Evolutionary conservation across 2,113 vertebrate genomes (phyloP).

Genomic region (Arothron firmamentum): DNA sequence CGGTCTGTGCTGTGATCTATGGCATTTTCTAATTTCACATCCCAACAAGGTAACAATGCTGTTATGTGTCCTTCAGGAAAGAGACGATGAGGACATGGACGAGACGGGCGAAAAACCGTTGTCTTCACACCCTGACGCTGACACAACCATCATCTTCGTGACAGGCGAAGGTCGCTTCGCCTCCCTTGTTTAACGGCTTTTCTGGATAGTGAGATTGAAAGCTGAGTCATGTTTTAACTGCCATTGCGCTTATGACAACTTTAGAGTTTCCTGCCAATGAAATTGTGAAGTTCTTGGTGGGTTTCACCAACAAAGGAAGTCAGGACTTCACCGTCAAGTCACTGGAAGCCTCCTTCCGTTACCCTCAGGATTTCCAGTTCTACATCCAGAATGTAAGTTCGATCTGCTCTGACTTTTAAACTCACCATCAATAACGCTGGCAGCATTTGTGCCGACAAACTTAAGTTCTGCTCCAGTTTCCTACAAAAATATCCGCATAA

Average conservation of each 20-base stretch:
- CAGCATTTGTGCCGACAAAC: no score
- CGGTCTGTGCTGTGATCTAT: conserved; percentile 47
- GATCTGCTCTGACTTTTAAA: background rate
- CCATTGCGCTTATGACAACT: background rate
- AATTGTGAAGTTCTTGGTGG: conserved; percentile 76
- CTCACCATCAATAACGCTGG: no score
- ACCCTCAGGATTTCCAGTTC: conserved; percentile 78
- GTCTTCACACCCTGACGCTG: conserved; percentile 70
- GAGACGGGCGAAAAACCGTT: conserved; percentile 48
- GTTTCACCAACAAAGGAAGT: conserved; percentile 76
- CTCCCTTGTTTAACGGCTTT: background rate
- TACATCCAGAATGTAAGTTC: conserved; percentile 78
- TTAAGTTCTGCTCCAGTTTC: no score
- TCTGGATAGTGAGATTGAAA: background rate
- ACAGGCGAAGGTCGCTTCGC: conserved; percentile 71
- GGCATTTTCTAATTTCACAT: background rate
- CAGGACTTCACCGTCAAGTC: conserved; percentile 72
- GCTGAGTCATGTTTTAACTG: background rate
- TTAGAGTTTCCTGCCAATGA: conserved; percentile 77
- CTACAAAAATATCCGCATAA: no score
- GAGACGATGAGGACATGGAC: conserved; percentile 56
- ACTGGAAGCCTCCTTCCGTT: conserved; percentile 77
- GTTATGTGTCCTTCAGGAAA: conserved; percentile 46
- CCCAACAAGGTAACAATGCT: background rate
- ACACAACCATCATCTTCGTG: conserved; percentile 75